Base-by-base conservation (phyloP, 2,113 vertebrate genomes). In the Onychostoma macrolepis region DNA sequence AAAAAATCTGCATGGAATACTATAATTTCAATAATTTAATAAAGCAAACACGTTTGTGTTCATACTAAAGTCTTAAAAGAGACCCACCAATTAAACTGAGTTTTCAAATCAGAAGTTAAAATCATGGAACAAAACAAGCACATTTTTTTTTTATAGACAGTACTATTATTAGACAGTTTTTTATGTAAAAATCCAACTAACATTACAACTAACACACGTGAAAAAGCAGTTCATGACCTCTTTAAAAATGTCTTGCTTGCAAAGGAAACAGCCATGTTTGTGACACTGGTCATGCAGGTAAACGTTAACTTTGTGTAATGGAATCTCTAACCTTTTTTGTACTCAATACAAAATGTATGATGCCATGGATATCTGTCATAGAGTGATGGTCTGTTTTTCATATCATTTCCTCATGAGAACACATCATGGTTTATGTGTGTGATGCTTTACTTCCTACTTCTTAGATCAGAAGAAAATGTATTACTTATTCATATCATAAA, bases 241-340 rank as follows among this genome's bases (percentile, higher is more conserved):
- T 71, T 71, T 36, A 71, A 71, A 67, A 36, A 8, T 71, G 17
- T 71, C 30, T 41, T 41, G 21, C n/a, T 63, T 80, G 26, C 21
- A 19, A 41, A 28, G 36, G 8, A n/a, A 61, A 17, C 8, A 41
- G 6, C 11, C 8, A 12, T 61, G 53, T 4, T 17, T 80, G 33
- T 80, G 78, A 41, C 63, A 41, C 28, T 17, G 53, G 45, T 50
- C 36, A 85, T 24, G 11, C 3, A 19, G 30, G 83, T 85, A 85
- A 80, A 88, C 75, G 75, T 88, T 74, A 85, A 50, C 87, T 75
- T 11, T 80, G 76, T 85, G 83, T 88, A 85, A 88, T 88, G 78
- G 28, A 80, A 85, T 80, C 33, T 74, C 15, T 65, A 72, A 33
- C 26, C 87, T 48, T 24, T 61, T 50, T 21, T 74, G 71, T 21